Evolutionary conservation across 2,888 invertebrate genomes (phyloP), one percentile per base, ranked within the genome.

Genomic region (Nomada hirtipes): DNA sequence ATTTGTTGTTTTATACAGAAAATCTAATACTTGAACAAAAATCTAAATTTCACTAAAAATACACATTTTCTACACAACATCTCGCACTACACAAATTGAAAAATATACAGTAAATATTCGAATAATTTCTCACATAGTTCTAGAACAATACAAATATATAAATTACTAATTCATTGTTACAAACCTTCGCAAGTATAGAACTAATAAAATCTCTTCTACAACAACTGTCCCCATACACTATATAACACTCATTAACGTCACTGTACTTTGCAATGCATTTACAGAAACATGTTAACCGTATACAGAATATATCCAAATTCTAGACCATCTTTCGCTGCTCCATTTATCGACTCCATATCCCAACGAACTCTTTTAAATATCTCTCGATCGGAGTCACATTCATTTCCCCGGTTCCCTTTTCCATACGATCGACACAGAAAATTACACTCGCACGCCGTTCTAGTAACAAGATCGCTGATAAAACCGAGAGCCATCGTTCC

Each of bases 381-480:
- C 36, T 36, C 36, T 10, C n/a, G 18, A 11, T 15, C 4, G 4
- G 2, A 53, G 47, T 63, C 15, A 13, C 26, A n/a, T 47, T 26
- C 3, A 29, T 10, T 20, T 15, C 4, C 15, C 44, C n/a, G 53
- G 26, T 26, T 26, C 26, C 26, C 26, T 68, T 23, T 59, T 60
- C 20, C 60, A 9, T 57, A 29, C 29, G 15, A 47, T 57, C 44
- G 67, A 53, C 60, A 15, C 23, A 15, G n/a, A 36, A 23, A 61
- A 67, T 74, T 74, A 74, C 13, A 26, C 20, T 11, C 29, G 53
- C 29, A 11, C 10, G 20, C 15, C 69, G 20, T 42, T 29, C 26
- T 52, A 15, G 29, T 79, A 71, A 79, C 65, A 36, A 60, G 52
- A 77, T 79, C 26, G 26, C 47, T 60, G 65, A 60, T 53, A 20